Base-by-base conservation (phyloP, 2,113 vertebrate genomes). In the Syngnathus floridae region DNA sequence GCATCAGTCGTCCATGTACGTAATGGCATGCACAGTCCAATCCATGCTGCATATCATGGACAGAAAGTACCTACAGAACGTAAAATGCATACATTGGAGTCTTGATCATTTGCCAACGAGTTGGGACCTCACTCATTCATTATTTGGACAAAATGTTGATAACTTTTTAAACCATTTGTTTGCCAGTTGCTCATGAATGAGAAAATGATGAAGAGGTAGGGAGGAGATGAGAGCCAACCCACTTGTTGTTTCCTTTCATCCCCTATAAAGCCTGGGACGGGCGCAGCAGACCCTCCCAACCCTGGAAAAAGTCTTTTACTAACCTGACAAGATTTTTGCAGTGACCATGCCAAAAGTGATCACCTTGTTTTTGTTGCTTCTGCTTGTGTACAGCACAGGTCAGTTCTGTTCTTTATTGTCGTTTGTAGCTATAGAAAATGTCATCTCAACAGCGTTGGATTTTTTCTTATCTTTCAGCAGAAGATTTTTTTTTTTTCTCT, bases 201-300 rank as follows among this genome's bases (percentile, higher is more conserved):
- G 52, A 65, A 14, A 52, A 26, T 63, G 60, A 65, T 11, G 57
- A 37, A 36, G 17, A 8, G 13, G 55, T 37, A 64, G 12, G 60
- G 62, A 60, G 56, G 55, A 52, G 43, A 62, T 35, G 19, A 36
- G 45, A 69, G 31, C 43, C 13, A 19, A 41, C 57, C 74, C 67
- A 58, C 66, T 49, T 62, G 65, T 59, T n/a, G 21, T 72, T 77
- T 79, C 81, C 73, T 74, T 70, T 69, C 62, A 72, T 80, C 61
- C 62, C 41, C 81, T 88, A 88, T 88, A 88, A 76, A 87, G 79
- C 65, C 72, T 71, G 71, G 76, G 68, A 73, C 37, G 26, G 26
- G 3, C 26, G 26, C 26, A 31, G 64, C 62, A 62, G 66, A 62
- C 67, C 64, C 31, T 35, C 38, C 56, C 51, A 19, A 10, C 35